Evolutionary conservation across 2,113 vertebrate genomes (phyloP), one percentile per base, ranked within the genome.

Genomic region (Oophaga pumilio): DNA sequence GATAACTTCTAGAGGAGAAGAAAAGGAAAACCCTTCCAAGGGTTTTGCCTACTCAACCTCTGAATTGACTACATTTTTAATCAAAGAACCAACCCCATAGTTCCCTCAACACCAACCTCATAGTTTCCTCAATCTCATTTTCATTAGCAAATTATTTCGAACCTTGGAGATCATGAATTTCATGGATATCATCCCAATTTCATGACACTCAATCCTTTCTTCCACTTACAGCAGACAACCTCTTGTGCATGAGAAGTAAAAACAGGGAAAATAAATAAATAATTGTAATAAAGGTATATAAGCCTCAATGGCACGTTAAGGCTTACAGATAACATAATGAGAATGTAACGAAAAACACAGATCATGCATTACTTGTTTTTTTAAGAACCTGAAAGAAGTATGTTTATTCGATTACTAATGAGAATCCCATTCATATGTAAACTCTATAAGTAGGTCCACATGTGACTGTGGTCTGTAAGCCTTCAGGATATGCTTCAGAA

Each of bases 371-470:
- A 8, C 57, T 53, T 76, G 17, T 7, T 74, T 69, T 59, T 62
- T 49, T 57, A 49, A 17, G 18, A 33, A 85, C 71, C 50, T 86
- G n/a, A 86, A 68, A 79, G 85, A 86, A 76, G 76, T 76, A 79
- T 50, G 76, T 86, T 86, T 79, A 86, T 79, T 79, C 76, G 85
- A 79, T 86, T 86, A 86, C 85, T 86, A 79, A 79, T 86, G 76
- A 78, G 74, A 69, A 78, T 78, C 59, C 50, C 15, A 78, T 78
- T 79, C 76, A 79, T 86, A 86, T 79, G 85, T 79, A 86, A 86
- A 79, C 76, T 57, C 14, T 68, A 43, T 79, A 78, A 86, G 76
- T 66, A 24, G 26, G 33, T 56, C 60, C 76, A 86, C 76, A 85
- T 85, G 85, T 79, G 85, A 24, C 10, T 86, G 49, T 53, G 50